Evolutionary conservation across 2,113 vertebrate genomes (phyloP).

Genomic region (Proterorhinus semilunaris): DNA sequence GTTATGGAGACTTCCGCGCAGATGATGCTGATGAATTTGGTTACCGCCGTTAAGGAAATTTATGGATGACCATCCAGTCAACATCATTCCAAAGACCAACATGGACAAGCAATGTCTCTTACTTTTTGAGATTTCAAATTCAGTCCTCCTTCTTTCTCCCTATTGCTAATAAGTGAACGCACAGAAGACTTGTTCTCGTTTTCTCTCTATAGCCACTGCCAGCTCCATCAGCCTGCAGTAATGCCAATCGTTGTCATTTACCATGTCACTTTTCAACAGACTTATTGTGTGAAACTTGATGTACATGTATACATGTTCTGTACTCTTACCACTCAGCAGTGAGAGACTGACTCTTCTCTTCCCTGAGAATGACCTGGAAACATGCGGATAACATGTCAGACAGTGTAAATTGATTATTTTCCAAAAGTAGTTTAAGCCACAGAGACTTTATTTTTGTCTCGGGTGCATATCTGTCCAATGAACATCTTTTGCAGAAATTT

Average conservation of each 20-base stretch:
- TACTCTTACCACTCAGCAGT: conserved; percentile 34
- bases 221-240: conserved; percentile 48
- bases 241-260: conserved; percentile 58
- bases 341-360: conserved; percentile 44
- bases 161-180: conserved; percentile 25
- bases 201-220: conserved; percentile 37
- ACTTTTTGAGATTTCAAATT: conserved; percentile 48
- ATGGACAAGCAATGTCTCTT: conserved; percentile 51
- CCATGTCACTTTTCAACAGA: conserved; percentile 52
- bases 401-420: conserved; percentile 70
- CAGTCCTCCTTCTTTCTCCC: conserved; percentile 36
- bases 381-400: conserved; percentile 60
- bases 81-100: conserved; percentile 71
- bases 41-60: conserved; percentile 78
- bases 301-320: conserved; percentile 19
- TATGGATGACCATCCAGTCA: conserved; percentile 48
- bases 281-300: conserved; percentile 40
- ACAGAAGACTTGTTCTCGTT: conserved; percentile 17
- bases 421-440: conserved; percentile 60
- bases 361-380: conserved; percentile 61
- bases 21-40: conserved; percentile 91
- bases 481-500: conserved; percentile 67
- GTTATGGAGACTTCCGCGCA: conserved; percentile 91
- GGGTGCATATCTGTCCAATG: conserved; percentile 67
- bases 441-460: conserved; percentile 72